Percentiles rank a stretch among this genome's conserved stretches.
phyloP scores from a whole-genome alignment of 2,113 vertebrate species.

The Cyanoramphus novaezelandiae region DNA sequence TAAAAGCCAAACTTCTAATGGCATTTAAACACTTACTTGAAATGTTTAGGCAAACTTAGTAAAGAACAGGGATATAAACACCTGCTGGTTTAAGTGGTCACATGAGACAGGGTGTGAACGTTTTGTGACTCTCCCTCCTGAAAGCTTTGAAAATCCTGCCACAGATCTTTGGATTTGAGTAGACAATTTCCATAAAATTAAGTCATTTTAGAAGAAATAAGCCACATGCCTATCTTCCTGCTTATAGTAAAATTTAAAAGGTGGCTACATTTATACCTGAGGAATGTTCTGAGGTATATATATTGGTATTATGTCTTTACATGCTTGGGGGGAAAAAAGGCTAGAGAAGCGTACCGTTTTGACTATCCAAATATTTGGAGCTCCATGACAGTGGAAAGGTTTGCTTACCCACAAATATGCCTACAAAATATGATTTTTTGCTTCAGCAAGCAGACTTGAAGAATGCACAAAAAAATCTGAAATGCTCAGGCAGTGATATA shows the following conservation, averaged over 20 bases:
- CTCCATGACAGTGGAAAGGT: not conserved
- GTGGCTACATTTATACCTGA: not conserved
- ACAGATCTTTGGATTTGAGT: not conserved
- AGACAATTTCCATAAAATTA: not conserved
- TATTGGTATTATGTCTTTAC: not conserved
- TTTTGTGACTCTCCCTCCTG: not conserved
- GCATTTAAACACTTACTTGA: not conserved
- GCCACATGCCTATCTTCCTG: not conserved
- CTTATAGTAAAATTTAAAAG: not conserved
- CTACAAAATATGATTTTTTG: not conserved
- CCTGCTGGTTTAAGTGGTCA: not conserved
- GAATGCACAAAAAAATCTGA: not conserved
- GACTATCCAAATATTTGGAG: not conserved
- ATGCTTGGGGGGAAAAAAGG: not conserved
- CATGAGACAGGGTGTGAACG: not conserved
- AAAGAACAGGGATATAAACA: not conserved
- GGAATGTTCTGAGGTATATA: not conserved
- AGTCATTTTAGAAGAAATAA: not conserved
- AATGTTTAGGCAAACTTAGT: not conserved
- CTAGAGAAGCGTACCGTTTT: not conserved
- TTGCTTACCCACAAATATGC: not conserved
- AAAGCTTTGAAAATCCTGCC: not conserved
- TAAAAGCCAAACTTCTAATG: not conserved
- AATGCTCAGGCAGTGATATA: not conserved
- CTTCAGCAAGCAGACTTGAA: not conserved